phyloP scores from a whole-genome alignment of 2,113 vertebrate species.

The Speoplatyrhinus poulsoni region DNA sequence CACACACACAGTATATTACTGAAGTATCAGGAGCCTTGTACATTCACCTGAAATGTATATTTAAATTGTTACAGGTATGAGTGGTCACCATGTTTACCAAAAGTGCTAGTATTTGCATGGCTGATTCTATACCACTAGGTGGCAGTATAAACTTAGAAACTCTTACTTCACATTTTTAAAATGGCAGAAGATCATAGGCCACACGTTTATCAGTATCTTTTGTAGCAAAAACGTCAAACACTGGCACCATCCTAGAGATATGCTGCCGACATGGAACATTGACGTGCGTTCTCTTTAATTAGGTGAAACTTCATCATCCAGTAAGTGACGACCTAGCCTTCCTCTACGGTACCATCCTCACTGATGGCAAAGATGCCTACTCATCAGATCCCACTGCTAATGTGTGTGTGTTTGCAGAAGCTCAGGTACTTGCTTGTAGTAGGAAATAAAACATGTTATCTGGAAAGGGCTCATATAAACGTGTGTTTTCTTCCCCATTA shows the following conservation, averaged over 20 bases:
- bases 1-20: too few species aligned
- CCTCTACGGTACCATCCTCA: slow-evolving; percentile 94
- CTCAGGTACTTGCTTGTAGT: slow-evolving; percentile 80
- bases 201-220: too few species aligned
- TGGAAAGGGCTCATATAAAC: not conserved
- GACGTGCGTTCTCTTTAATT: not conserved
- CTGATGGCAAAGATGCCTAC: slow-evolving; percentile 87
- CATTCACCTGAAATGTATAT: too few species aligned
- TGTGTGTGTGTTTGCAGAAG: slow-evolving; percentile 93
- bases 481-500: slow-evolving; percentile 45
- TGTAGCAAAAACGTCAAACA: not conserved
- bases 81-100: too few species aligned
- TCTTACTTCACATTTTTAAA: too few species aligned
- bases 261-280: not conserved
- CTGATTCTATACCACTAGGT: too few species aligned
- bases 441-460: too few species aligned
- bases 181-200: too few species aligned
- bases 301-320: slow-evolving; percentile 90
- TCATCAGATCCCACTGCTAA: slow-evolving; percentile 86
- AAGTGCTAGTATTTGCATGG: too few species aligned
- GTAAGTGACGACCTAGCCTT: slow-evolving; percentile 88
- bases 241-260: not conserved
- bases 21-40: too few species aligned
- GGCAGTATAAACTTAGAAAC: too few species aligned
- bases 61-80: too few species aligned